A percentile compares a stretch with the other conserved stretches of the same genome.
Evolutionary conservation across 2,797 vertebrate species (phyloP).

Genomic region (Chelon auratus): DNA sequence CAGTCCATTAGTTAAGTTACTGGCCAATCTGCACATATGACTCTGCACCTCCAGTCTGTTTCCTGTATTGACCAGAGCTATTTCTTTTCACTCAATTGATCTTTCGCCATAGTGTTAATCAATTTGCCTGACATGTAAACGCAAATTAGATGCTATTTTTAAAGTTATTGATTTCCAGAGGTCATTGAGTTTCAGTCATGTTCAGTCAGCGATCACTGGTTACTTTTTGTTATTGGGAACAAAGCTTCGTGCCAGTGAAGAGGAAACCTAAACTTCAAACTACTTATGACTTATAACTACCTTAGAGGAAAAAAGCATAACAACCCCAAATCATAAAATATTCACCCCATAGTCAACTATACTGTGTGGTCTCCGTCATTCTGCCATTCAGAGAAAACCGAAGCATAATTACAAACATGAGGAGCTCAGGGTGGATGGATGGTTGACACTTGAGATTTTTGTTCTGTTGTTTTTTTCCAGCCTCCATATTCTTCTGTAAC

Average conservation of each 20-base stretch:
- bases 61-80: not conserved
- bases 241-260: not conserved
- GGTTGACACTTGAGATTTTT: not conserved
- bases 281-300: too few relatives aligned
- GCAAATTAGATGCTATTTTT: constrained; percentile 11
- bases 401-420: not conserved
- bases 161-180: constrained; percentile 7
- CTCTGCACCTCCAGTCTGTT: not conserved
- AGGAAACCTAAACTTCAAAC: not conserved
- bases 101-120: constrained; percentile 10
- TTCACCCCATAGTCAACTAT: not conserved
- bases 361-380: too few relatives aligned
- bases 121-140: constrained; percentile 7
- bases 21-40: not conserved
- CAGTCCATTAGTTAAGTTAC: constrained; percentile 3
- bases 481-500: too few relatives aligned
- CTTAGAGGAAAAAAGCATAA: not conserved
- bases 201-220: not conserved
- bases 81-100: constrained; percentile 34
- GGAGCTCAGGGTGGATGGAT: not conserved
- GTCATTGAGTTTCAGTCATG: not conserved
- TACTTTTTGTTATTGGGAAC: too few relatives aligned
- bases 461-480: not conserved
- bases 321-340: not conserved
- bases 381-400: too few relatives aligned